phyloP scores from a whole-genome alignment of 2,888 invertebrate species.

The Stratiomys singularior region DNA sequence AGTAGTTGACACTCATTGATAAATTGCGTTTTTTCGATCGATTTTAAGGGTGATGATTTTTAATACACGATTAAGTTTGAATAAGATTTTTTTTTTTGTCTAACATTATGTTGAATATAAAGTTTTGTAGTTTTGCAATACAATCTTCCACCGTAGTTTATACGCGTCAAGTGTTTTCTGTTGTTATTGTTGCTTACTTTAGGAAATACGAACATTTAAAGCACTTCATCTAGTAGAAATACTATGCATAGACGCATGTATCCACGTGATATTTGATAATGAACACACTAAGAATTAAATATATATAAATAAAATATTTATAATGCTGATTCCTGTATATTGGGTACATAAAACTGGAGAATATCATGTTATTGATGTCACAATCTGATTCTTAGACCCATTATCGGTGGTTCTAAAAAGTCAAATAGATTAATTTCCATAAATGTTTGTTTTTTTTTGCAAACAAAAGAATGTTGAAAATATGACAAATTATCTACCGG shows the following conservation, averaged over 20 bases:
- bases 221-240: slow-evolving; percentile 29
- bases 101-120: no score
- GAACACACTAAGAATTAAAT: slow-evolving; percentile 25
- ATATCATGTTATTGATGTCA: slow-evolving; percentile 67
- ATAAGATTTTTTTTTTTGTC: neutral
- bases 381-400: slow-evolving; percentile 71
- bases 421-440: slow-evolving; percentile 34
- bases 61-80: neutral
- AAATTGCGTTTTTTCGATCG: no score
- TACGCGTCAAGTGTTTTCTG: neutral
- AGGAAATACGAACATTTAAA: slow-evolving; percentile 29
- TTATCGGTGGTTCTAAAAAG: slow-evolving; percentile 68
- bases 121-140: no score
- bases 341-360: slow-evolving; percentile 4
- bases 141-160: neutral
- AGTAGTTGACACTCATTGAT: no score
- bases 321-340: neutral
- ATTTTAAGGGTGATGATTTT: neutral
- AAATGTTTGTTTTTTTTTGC: no score
- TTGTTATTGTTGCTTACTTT: neutral
- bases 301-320: slow-evolving; percentile 28
- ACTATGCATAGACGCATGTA: neutral
- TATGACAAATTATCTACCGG: slow-evolving; percentile 18
- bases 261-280: neutral
- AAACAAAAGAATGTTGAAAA: no score